Percentiles rank a stretch among this genome's conserved stretches.
Evolutionary conservation across 2,888 invertebrate species (phyloP).

Genomic region (Xestobium rufovillosum): DNA sequence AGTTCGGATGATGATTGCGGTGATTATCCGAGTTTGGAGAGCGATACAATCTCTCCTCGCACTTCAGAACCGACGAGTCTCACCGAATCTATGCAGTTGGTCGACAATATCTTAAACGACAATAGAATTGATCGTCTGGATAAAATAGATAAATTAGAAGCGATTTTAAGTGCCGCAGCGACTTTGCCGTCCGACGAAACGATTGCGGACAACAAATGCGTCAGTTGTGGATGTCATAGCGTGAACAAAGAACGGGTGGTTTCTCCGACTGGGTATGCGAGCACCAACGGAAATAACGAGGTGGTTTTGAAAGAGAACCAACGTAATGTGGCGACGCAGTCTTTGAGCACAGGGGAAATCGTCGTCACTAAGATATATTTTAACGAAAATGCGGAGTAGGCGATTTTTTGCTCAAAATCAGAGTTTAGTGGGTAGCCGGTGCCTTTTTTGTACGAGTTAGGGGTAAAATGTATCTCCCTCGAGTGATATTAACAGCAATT

Average conservation of each 20-base stretch:
- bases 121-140: constrained; percentile 76
- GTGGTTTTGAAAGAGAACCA: constrained; percentile 44
- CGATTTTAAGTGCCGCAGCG: constrained; percentile 74
- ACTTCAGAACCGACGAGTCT: constrained; percentile 74
- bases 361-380: constrained; percentile 77
- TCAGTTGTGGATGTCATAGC: constrained; percentile 43
- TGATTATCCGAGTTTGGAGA: constrained; percentile 75
- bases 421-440: too few relatives aligned
- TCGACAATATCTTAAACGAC: constrained; percentile 77
- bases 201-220: constrained; percentile 48
- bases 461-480: too few relatives aligned
- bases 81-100: constrained; percentile 84
- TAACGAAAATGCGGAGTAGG: constrained; percentile 33
- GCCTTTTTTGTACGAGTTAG: too few relatives aligned
- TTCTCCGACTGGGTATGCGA: constrained; percentile 36
- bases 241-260: constrained; percentile 33
- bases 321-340: constrained; percentile 65
- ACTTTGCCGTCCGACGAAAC: constrained; percentile 53
- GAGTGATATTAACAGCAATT: too few relatives aligned
- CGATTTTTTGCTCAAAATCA: not conserved
- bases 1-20: constrained; percentile 69
- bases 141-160: constrained; percentile 80
- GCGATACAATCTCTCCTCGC: constrained; percentile 65
- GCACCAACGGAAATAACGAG: constrained; percentile 32
- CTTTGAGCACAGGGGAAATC: constrained; percentile 85